Percentiles rank a stretch among this genome's conserved stretches.
Conservation (phyloP, 2,113 vertebrate genomes). For the Rhea pennata region DNA sequence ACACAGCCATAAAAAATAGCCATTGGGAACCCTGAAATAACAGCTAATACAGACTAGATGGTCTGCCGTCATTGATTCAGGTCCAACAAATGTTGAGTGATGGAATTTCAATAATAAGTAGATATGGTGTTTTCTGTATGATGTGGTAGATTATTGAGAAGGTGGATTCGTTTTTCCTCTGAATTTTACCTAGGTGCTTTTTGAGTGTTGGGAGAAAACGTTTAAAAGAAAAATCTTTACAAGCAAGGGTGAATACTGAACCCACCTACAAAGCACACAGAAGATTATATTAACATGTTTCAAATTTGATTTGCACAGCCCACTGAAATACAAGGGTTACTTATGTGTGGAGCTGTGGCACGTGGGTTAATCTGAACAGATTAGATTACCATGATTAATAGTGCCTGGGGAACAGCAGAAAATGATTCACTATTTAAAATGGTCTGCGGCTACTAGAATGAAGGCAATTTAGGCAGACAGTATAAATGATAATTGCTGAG, state of each 20-base stretch:
- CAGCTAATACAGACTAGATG: neutral
- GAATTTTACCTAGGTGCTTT: neutral
- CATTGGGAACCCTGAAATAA: neutral
- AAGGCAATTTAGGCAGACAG: neutral
- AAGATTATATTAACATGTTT: neutral
- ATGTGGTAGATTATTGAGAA: neutral
- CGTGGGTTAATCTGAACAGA: conserved; percentile 27
- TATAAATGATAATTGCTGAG: neutral
- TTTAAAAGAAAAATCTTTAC: neutral
- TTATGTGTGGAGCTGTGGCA: neutral
- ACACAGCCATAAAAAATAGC: neutral
- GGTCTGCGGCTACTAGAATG: neutral
- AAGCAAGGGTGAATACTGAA: neutral
- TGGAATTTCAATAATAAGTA: neutral
- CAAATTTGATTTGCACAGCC: conserved; percentile 1
- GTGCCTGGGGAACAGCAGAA: conserved; percentile 7
- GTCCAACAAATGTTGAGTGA: neutral
- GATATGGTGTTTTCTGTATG: neutral
- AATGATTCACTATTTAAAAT: neutral
- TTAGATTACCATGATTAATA: neutral
- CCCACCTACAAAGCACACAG: accelerated
- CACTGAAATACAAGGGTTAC: conserved; percentile 20
- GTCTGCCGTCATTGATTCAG: neutral
- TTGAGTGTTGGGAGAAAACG: neutral
- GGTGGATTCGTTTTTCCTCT: neutral